These are phyloP conservation scores for Galeopterus variegatus DNA, from an alignment of 2,113 vertebrate species.

Conservation along the genomic window DNA sequence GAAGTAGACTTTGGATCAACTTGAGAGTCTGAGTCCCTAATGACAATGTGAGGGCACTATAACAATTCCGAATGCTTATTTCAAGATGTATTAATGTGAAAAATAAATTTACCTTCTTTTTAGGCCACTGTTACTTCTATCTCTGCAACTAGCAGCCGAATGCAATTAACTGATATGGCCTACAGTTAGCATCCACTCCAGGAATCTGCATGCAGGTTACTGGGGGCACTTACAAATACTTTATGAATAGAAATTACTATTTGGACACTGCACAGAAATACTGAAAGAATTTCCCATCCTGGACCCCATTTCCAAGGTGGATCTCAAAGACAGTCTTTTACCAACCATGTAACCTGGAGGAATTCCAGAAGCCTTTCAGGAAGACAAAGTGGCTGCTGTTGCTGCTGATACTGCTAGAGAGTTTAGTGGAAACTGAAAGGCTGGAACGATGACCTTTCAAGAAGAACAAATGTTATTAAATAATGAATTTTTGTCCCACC, in stretches of 20 bases:
- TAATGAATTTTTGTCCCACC: constrained; percentile 74
- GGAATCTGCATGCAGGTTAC: not conserved
- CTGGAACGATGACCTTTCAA: constrained; percentile 79
- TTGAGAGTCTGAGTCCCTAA: not conserved
- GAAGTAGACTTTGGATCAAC: constrained; percentile 32
- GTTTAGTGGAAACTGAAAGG: constrained; percentile 66
- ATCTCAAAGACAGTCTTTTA: constrained; percentile 51
- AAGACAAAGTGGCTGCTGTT: constrained; percentile 44
- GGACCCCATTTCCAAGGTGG: constrained; percentile 31
- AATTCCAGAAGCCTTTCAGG: constrained; percentile 63
- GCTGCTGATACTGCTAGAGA: constrained; percentile 53
- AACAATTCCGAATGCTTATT: not conserved
- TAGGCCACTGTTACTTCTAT: not conserved
- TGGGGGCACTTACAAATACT: not conserved
- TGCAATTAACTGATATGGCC: not conserved
- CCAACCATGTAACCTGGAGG: not conserved
- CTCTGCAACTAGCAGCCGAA: not conserved
- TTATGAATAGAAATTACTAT: not conserved
- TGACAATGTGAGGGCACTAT: not conserved
- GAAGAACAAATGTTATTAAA: constrained; percentile 84
- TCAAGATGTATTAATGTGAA: not conserved
- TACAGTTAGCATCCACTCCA: not conserved
- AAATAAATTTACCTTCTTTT: not conserved
- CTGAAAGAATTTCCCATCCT: not conserved
- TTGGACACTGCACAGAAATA: constrained; percentile 38